Percentiles rank a stretch among this genome's conserved stretches.
These are phyloP conservation scores for Colaptes auratus DNA, from an alignment of 2,113 vertebrate species.

Conservation along the genomic window DNA sequence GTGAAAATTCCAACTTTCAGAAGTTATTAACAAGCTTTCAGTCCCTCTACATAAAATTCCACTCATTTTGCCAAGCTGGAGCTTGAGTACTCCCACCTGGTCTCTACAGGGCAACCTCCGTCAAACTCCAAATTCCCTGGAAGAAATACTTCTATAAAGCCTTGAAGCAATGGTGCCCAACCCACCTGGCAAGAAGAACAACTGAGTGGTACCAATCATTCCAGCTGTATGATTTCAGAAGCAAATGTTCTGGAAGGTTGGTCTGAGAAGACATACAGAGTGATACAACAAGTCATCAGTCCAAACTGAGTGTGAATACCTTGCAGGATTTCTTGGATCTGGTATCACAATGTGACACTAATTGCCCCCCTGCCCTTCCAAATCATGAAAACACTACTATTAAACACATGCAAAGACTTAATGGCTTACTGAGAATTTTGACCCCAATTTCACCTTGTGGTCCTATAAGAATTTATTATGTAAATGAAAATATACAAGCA, in stretches of 20 bases:
- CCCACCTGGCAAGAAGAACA: background rate
- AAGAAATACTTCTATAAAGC: background rate
- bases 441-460: background rate
- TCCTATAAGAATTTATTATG: constrained; percentile 5
- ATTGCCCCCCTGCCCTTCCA: background rate
- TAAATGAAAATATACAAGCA: background rate
- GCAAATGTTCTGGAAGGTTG: background rate
- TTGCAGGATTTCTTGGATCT: background rate
- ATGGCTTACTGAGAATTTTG: background rate
- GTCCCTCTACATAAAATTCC: background rate
- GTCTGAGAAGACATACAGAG: background rate
- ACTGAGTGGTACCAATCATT: background rate
- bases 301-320: background rate
- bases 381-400: background rate
- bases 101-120: background rate
- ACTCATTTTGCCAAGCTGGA: background rate
- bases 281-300: background rate
- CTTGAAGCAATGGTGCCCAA: background rate
- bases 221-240: fast-evolving
- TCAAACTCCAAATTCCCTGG: background rate
- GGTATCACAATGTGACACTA: background rate
- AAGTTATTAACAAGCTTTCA: background rate
- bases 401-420: background rate
- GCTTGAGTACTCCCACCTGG: background rate
- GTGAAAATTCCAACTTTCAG: background rate